These are phyloP conservation scores for Apogon talboti DNA, from an alignment of 2,797 vertebrate genomes.

Conservation along the genomic window DNA sequence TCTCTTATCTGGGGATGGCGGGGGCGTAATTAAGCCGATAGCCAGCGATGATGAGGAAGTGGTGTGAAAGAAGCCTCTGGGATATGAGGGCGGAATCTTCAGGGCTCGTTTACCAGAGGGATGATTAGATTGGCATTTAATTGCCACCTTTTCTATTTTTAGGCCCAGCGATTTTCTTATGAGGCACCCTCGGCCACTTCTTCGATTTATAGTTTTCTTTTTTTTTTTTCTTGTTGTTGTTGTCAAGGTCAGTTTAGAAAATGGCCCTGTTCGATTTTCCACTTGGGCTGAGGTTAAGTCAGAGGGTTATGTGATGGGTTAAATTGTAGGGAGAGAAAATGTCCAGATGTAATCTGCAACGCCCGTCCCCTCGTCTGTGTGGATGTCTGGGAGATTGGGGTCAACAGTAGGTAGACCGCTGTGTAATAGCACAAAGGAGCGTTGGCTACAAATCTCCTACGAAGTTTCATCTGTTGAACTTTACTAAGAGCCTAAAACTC, in stretches of 20 bases:
- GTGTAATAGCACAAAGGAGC: conserved; percentile 49
- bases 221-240: conserved; percentile 12
- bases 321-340: conserved; percentile 12
- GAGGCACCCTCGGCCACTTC: conserved; percentile 31
- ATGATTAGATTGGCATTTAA: conserved; percentile 81
- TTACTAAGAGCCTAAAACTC: conserved; percentile 53
- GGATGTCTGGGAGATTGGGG: conserved; percentile 73
- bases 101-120: conserved; percentile 78
- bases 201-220: conserved; percentile 22
- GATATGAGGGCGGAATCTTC: conserved; percentile 77
- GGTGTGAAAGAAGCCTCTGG: conserved; percentile 63
- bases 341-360: conserved; percentile 1
- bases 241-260: conserved; percentile 74
- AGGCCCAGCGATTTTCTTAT: conserved; percentile 62
- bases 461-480: conserved; percentile 61
- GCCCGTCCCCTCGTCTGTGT: conserved; percentile 21
- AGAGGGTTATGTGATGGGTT: conserved; percentile 40
- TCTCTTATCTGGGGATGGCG: conserved; percentile 78
- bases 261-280: conserved; percentile 50
- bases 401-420: conserved; percentile 69
- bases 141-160: conserved; percentile 82
- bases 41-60: conserved; percentile 78
- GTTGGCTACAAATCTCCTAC: conserved; percentile 49
- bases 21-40: conserved; percentile 82
- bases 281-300: conserved; percentile 49